Conservation (phyloP, 2,888 invertebrate genomes). For the Cosmia pyralina region DNA sequence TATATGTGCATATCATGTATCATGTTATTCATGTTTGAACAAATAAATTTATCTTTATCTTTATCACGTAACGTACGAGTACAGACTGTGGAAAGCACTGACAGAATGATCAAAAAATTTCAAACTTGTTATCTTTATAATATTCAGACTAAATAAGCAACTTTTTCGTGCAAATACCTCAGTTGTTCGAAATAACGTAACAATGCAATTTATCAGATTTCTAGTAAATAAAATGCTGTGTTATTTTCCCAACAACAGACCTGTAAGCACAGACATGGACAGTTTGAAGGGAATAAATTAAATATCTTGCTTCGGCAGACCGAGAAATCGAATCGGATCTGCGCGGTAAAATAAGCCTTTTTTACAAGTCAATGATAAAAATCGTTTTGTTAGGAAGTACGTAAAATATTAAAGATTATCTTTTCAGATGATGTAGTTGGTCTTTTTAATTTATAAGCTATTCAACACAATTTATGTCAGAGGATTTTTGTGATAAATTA, state of each 20-base stretch:
- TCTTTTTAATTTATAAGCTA: background rate
- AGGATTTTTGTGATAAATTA: background rate
- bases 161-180: background rate
- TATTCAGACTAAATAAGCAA: background rate
- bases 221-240: constrained; percentile 42
- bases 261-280: constrained; percentile 54
- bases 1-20: too few species aligned
- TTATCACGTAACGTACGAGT: background rate
- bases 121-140: background rate
- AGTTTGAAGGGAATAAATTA: constrained; percentile 66
- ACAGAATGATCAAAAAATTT: too few species aligned
- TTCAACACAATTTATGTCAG: background rate
- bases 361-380: constrained; percentile 61
- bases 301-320: constrained; percentile 68
- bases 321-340: constrained; percentile 68
- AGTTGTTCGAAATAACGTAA: constrained; percentile 33
- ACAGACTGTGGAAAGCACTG: background rate
- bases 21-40: too few species aligned
- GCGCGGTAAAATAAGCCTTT: constrained; percentile 45
- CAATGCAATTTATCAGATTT: constrained; percentile 54
- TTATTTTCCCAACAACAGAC: constrained; percentile 48
- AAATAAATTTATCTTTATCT: too few species aligned
- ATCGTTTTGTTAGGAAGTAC: constrained; percentile 20
- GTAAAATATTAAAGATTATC: background rate
- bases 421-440: background rate